Evolutionary conservation across 2,113 vertebrate genomes (phyloP), one percentile per base, ranked within the genome.

Genomic region (Typhlomys cinereus): DNA sequence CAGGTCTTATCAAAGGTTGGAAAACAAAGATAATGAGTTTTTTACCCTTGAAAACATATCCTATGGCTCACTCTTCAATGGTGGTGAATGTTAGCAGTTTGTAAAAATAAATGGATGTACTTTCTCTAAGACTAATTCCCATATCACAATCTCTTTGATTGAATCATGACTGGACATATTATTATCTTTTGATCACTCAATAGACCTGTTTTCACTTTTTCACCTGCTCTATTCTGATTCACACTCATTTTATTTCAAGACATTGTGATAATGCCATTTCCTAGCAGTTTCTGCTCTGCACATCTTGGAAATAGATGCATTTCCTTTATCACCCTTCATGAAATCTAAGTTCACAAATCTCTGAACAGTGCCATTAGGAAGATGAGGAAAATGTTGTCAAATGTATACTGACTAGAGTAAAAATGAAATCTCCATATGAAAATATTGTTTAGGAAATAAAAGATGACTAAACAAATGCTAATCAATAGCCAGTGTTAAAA

Each of bases 91-190:
- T 31, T 31, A 54, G 21, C 54, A 89, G 92, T 81, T 88, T 83
- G 31, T 34, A 34, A 84, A 44, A 73, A 69, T 94, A 88, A 78
- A 15, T 59, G 76, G 6, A 57, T 88, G 13, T 1, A 31, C 0
- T 3, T 96, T 93, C n/a, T 89, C 46, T 4, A 48, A 92, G 39
- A 91, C 85, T 85, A 85, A 92, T 74, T 91, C 61, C 17, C 80
- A 84, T 76, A 70, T 74, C 25, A 54, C 36, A 18, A 5, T 76
- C 12, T 61, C 0, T 36, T 83, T 92, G 76, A 92, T 83, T 92
- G 76, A 92, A 69, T 2, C n/a, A 25, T 81, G 34, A 95, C 12
- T 9, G 78, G 81, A 46, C 86, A 29, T 93, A 25, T 87, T 41
- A n/a, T n/a, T n/a, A n/a, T 92, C 14, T 20, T 57, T 96, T 69